A percentile compares a stretch with the other conserved stretches of the same genome.
Conservation (phyloP, 2,113 vertebrate genomes). For the Leptodactylus fuscus region DNA sequence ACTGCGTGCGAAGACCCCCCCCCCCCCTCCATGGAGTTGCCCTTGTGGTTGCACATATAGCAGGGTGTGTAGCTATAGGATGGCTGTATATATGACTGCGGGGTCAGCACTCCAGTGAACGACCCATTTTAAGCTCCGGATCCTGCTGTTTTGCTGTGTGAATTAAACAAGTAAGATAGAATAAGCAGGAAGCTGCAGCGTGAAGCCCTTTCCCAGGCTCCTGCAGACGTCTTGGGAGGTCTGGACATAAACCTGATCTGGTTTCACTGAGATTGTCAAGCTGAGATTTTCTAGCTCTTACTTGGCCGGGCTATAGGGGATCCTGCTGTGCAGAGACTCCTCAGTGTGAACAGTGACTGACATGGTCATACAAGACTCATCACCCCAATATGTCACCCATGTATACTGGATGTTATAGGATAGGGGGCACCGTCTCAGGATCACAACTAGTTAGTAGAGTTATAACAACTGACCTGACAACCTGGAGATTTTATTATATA, state of each 20-base stretch:
- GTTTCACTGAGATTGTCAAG: slow-evolving; percentile 29
- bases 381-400: no score
- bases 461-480: no score
- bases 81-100: neutral
- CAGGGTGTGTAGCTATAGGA: no score
- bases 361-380: neutral
- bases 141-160: slow-evolving; percentile 18
- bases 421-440: no score
- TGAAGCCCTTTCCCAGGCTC: slow-evolving; percentile 71
- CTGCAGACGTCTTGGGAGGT: slow-evolving; percentile 53
- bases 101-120: neutral
- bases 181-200: slow-evolving; percentile 66
- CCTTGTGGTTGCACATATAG: no score
- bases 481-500: no score
- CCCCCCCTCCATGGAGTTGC: no score
- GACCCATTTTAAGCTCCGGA: neutral
- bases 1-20: no score
- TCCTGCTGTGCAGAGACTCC: neutral
- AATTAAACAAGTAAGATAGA: slow-evolving; percentile 14
- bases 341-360: slow-evolving; percentile 8
- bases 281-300: slow-evolving; percentile 8
- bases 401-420: no score
- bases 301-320: neutral
- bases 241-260: slow-evolving; percentile 47
- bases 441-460: no score